These are phyloP conservation scores for Anodontia alba DNA, from an alignment of 2,888 invertebrate genomes.

Conservation along the genomic window DNA sequence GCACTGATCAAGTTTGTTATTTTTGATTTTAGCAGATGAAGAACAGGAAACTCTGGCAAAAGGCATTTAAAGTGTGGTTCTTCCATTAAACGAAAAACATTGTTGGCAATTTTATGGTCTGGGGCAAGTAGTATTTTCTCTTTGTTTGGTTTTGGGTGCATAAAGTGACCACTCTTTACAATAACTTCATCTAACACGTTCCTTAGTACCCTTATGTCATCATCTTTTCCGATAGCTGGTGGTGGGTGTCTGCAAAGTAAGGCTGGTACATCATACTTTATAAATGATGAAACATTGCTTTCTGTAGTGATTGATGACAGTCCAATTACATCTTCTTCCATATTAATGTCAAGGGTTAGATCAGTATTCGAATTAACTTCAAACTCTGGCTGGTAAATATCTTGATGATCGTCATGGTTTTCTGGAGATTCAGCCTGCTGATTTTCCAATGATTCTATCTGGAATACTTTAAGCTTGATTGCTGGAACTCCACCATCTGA, in stretches of 20 bases:
- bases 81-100: conserved; percentile 16
- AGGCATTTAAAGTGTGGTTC: not conserved
- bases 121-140: conserved; percentile 51
- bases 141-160: not conserved
- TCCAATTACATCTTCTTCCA: not conserved
- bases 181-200: conserved; percentile 52
- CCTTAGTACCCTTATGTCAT: conserved; percentile 22
- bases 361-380: not conserved
- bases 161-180: conserved; percentile 29
- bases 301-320: not conserved
- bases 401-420: not conserved
- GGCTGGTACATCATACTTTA: conserved; percentile 17
- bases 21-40: conserved; percentile 13
- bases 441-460: not conserved
- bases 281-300: conserved; percentile 1
- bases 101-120: conserved; percentile 52
- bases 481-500: not conserved
- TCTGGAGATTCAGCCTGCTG: not conserved
- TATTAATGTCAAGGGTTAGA: not conserved
- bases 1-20: conserved; percentile 22
- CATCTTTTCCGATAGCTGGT: conserved; percentile 39
- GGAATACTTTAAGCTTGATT: not conserved
- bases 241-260: conserved; percentile 33
- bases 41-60: conserved; percentile 2
- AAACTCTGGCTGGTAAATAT: not conserved